A percentile compares a stretch with the other conserved stretches of the same genome.
These are phyloP conservation scores for Aplochiton taeniatus DNA, from an alignment of 2,797 vertebrate genomes.

Conservation along the genomic window DNA sequence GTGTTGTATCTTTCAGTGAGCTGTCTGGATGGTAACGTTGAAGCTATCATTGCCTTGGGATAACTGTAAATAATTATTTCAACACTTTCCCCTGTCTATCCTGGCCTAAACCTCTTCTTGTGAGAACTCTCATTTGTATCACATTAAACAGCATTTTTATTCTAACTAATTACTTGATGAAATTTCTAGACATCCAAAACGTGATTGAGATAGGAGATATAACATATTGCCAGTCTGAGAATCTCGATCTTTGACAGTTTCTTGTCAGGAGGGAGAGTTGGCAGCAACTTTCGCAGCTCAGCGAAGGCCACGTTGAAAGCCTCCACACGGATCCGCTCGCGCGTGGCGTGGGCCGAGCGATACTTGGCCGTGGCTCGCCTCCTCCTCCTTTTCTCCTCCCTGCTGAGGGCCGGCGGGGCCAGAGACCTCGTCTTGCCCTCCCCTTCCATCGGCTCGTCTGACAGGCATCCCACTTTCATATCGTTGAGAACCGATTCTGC, in stretches of 20 bases:
- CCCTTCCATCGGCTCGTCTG: conserved; percentile 81
- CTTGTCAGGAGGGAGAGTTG: conserved; percentile 88
- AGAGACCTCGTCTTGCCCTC: conserved; percentile 75
- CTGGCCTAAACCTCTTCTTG: conserved; percentile 25
- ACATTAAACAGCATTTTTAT: conserved; percentile 10
- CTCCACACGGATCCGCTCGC: conserved; percentile 88
- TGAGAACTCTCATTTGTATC: conserved; percentile 26
- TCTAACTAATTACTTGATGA: conserved; percentile 42
- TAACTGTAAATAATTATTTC: not conserved
- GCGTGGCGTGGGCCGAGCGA: conserved; percentile 86
- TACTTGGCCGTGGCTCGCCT: conserved; percentile 86
- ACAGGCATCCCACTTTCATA: conserved; percentile 81
- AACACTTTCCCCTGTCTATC: conserved; percentile 57
- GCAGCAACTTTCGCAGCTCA: conserved; percentile 85
- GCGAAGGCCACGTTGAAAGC: conserved; percentile 90
- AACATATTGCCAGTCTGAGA: conserved; percentile 89
- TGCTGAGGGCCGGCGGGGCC: conserved; percentile 82
- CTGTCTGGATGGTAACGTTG: conserved; percentile 30
- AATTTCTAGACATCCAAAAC: conserved; percentile 83
- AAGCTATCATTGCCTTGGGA: conserved; percentile 12
- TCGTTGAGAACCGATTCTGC: conserved; percentile 86
- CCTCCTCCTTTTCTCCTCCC: conserved; percentile 86
- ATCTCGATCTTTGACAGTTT: conserved; percentile 93
- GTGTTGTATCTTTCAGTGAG: conserved; percentile 38
- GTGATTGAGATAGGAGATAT: conserved; percentile 91